phyloP scores from a whole-genome alignment of 2,888 invertebrate genomes.

The Phymatocera aterrima region DNA sequence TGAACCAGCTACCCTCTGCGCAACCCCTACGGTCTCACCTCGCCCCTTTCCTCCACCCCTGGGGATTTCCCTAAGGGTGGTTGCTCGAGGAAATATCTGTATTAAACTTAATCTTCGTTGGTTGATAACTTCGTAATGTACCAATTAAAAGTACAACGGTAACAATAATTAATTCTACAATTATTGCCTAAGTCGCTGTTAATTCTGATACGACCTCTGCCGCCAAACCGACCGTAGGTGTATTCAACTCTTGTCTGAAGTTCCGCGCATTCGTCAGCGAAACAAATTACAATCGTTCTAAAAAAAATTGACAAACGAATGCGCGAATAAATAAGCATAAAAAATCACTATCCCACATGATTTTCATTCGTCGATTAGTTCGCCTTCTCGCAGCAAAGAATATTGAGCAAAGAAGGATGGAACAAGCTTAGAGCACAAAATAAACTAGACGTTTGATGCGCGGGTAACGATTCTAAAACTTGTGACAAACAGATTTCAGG shows the following conservation, averaged over 20 bases:
- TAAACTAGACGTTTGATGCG: not conserved
- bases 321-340: no score
- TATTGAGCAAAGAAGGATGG: no score
- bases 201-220: not conserved
- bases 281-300: no score
- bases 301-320: no score
- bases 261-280: no score
- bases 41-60: not conserved
- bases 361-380: no score
- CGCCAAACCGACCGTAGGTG: not conserved
- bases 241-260: not conserved
- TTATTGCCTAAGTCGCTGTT: slow-evolving; percentile 33
- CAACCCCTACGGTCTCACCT: slow-evolving; percentile 6
- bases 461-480: not conserved
- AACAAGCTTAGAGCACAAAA: no score
- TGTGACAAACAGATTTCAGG: not conserved
- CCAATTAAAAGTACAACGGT: slow-evolving; percentile 52
- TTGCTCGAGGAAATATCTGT: slow-evolving; percentile 48
- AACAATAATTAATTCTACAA: slow-evolving; percentile 49
- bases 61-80: slow-evolving; percentile 26
- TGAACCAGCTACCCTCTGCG: slow-evolving; percentile 49
- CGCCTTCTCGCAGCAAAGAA: no score
- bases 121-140: slow-evolving; percentile 52
- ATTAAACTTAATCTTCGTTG: slow-evolving; percentile 52
- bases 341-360: no score